Base-by-base conservation (phyloP, 2,797 vertebrate species). In the Acanthurus tractus region DNA sequence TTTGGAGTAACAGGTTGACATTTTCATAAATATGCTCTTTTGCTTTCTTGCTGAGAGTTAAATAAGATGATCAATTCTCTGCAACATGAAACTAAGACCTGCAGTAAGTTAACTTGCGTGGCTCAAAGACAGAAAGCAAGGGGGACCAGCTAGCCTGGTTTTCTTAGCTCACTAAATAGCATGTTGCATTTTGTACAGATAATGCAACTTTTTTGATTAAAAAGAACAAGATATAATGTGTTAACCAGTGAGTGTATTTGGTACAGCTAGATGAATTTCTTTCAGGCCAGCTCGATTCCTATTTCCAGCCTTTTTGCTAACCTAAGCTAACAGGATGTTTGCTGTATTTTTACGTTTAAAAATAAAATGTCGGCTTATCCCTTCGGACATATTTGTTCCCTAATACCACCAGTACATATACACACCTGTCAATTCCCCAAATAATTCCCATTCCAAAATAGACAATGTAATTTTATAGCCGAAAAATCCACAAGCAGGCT, bases 1-100 rank as follows among this genome's bases (percentile, higher is more conserved):
- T 76, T 72, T 49, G 67, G 73, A 76, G 25, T 5, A 62, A 25
- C 22, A 50, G 3, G 42, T 71, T 42, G 17, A 70, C 34, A 56
- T 83, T 67, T 65, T 36, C 18, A 5, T 3, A 64, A 44, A 46
- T 59, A 11, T 0, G 0, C 34, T 40, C 15, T 38, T 63, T 70
- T 0, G 0, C 57, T 45, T 61, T n/a, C 12, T 49, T 46, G 40
- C 57, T 70, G 36, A 54, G 34, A 68, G 58, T 74, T 59, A 8
- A 22, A 65, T 45, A 12, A 74, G 63, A 53, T 62, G 2, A 52
- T 50, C 1, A 1, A 62, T 55, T 50, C 10, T 36, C 4, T 8
- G 13, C 10, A 63, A 67, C 59, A 4, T 15, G 36, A 54, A 63
- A 52, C 40, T 52, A 20, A 49, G 18, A 11, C 29, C 44, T 44